Evolutionary conservation across 2,888 invertebrate genomes (phyloP), one percentile per base, ranked within the genome.

Genomic region (Operophtera brumata): DNA sequence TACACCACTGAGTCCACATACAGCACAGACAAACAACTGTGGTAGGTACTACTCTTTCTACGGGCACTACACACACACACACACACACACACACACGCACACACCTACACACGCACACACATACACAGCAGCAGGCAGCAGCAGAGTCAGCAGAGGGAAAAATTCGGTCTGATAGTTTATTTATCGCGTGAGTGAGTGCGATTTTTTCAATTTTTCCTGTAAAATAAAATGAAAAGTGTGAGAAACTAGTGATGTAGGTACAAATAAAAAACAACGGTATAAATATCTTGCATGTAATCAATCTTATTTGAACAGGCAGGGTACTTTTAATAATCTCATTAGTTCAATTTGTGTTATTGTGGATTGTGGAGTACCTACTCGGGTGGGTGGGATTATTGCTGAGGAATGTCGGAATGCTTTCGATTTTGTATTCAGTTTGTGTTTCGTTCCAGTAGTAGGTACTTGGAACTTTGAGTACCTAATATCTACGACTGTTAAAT

Each of bases 401-500:
- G 57, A 68, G 79, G 79, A 82, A 82, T 83, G 79, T 80, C 73
- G 66, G 73, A 77, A 71, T 76, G 65, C 71, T 76, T 71, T 70
- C 71, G 65, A 75, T 78, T 83, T 80, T 72, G 75, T 82, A 84
- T 84, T 84, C 84, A 73, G 73, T 70, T 71, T 77, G 79, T 78
- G 82, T 82, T 73, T 69, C 40, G 44, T 47, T 59, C 64, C 66
- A n/a, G n/a, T n/a, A n/a, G n/a, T n/a, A n/a, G 68, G 65, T 70
- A 65, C 67, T 59, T 65, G 60, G 67, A 70, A 71, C 69, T 74
- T 7, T 30, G 63, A 13, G 14, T 10, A 37, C 11, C 35, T 14
- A 37, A n/a, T 1, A 13, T 13, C 37, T 71, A 71, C 67, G 64
- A 67, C 57, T 54, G 61, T 70, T 72, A 67, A 59, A 36, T 61